Conservation (phyloP, 2,113 vertebrate species). For the Sinocyclocheilus anophthalmus region DNA sequence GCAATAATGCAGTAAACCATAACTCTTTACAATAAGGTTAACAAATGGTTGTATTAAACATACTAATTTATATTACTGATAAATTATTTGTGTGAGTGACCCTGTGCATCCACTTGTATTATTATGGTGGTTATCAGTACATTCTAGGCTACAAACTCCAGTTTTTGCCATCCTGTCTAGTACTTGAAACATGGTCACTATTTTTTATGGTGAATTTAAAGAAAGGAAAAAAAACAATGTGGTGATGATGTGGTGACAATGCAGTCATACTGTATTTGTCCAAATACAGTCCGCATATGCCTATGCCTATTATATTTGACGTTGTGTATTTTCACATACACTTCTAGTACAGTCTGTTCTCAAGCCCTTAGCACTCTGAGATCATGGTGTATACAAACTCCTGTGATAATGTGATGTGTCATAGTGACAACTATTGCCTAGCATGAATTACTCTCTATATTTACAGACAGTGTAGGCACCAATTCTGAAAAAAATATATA, state of each 20-base stretch:
- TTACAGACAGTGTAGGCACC: background rate
- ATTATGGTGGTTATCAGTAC: no score
- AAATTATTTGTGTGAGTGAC: no score
- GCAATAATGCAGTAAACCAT: no score
- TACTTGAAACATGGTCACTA: background rate
- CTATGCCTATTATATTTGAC: background rate
- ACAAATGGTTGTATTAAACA: no score
- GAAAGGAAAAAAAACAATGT: no score
- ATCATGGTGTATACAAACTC: background rate
- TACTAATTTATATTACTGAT: no score
- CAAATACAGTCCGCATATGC: background rate
- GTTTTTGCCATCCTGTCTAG: background rate
- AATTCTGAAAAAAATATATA: no score
- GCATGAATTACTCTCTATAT: background rate
- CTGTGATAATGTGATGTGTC: background rate
- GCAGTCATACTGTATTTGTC: background rate
- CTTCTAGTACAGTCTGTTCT: conserved; percentile 4
- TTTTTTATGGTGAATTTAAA: background rate
- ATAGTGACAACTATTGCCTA: background rate
- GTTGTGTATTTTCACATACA: background rate
- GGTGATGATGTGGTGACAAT: background rate
- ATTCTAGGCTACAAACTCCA: no score
- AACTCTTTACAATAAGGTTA: no score
- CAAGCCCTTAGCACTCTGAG: background rate
- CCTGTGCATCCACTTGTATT: no score